Percentiles rank a stretch among this genome's conserved stretches.
phyloP scores from a whole-genome alignment of 2,888 invertebrate species.

The Ellobium chinense region DNA sequence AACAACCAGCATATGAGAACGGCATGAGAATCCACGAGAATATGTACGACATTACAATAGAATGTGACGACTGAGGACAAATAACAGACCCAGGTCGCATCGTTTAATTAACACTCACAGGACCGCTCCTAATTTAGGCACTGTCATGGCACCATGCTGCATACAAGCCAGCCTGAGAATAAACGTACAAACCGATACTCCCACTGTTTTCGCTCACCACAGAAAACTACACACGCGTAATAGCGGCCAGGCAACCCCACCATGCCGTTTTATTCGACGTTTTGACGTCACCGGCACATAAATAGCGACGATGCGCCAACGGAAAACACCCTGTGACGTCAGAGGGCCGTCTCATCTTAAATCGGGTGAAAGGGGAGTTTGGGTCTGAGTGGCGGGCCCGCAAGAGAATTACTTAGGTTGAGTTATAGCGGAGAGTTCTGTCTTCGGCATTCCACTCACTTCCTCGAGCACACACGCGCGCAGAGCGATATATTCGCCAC shows the following conservation, averaged over 20 bases:
- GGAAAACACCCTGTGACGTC: constrained; percentile 52
- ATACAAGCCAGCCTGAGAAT: too few species aligned
- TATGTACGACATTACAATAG: too few species aligned
- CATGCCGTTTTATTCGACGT: constrained; percentile 42
- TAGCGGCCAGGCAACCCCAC: constrained; percentile 26
- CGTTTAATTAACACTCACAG: too few species aligned
- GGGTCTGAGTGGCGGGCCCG: not conserved
- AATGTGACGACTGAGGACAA: too few species aligned
- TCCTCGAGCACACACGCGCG: not conserved
- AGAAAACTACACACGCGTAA: constrained; percentile 15
- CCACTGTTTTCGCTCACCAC: not conserved
- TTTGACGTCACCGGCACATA: constrained; percentile 49
- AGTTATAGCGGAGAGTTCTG: not conserved
- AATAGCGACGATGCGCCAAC: constrained; percentile 49
- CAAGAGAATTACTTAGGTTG: not conserved
- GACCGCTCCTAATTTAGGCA: too few species aligned
- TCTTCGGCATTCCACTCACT: not conserved
- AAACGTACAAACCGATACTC: too few species aligned
- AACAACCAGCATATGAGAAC: too few species aligned
- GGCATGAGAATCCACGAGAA: too few species aligned
- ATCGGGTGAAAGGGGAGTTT: constrained; percentile 7
- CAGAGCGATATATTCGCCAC: not conserved
- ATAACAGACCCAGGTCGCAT: too few species aligned
- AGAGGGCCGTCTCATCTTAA: constrained; percentile 28
- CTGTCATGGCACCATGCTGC: too few species aligned